Conservation (phyloP, 2,797 vertebrate species). For the Hippoglossus hippoglossus region DNA sequence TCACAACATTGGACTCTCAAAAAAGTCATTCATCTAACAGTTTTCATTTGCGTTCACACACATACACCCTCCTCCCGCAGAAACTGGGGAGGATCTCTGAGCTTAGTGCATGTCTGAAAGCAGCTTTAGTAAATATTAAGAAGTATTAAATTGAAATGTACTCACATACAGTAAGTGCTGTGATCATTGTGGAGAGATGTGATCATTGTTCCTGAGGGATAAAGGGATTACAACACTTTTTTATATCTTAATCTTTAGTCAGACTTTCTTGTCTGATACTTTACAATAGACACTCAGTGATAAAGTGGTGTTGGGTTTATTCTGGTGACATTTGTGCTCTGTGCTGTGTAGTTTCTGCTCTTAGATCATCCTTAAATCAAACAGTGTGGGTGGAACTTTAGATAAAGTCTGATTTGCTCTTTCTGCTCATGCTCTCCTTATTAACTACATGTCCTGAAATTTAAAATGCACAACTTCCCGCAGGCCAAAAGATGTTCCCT, state of each 20-base stretch:
- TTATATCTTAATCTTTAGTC: background rate
- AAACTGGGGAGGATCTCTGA: no score
- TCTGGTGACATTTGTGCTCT: slow-evolving; percentile 20
- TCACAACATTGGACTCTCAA: no score
- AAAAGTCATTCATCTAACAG: no score
- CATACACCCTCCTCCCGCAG: no score
- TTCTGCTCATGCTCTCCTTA: slow-evolving; percentile 11
- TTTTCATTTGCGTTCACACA: no score
- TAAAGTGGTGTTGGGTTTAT: background rate
- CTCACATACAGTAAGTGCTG: no score
- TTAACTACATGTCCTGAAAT: no score
- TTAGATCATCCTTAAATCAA: slow-evolving; percentile 27
- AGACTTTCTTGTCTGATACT: background rate
- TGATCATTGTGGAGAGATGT: no score
- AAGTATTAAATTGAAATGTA: background rate
- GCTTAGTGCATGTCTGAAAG: no score
- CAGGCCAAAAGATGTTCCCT: background rate
- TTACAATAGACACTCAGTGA: background rate
- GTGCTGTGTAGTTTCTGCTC: background rate
- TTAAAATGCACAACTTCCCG: no score
- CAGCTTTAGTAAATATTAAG: no score
- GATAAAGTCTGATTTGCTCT: slow-evolving; percentile 8
- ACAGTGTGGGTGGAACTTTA: slow-evolving; percentile 9
- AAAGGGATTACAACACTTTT: background rate
- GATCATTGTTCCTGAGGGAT: no score